Conservation (phyloP, 2,888 invertebrate genomes). For the Beris morrisii region DNA sequence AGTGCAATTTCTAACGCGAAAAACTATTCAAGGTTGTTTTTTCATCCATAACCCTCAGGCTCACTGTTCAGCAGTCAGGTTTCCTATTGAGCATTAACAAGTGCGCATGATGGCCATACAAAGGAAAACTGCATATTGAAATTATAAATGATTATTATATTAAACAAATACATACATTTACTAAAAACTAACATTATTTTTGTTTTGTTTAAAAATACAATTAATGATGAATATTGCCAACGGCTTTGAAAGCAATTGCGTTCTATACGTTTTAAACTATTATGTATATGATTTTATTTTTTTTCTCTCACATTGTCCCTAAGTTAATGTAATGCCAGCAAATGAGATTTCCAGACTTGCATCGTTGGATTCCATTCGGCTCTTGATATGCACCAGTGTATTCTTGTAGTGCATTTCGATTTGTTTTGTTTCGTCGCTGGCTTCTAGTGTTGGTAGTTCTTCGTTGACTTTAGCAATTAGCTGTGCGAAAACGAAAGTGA, state of each 20-base stretch:
- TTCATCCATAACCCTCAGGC: too few relatives aligned
- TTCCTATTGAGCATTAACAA: too few relatives aligned
- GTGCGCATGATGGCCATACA: too few relatives aligned
- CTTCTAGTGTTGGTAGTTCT: conserved; percentile 90
- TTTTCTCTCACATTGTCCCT: conserved; percentile 16
- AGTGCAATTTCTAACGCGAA: too few relatives aligned
- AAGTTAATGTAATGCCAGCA: conserved; percentile 55
- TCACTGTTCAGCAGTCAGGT: too few relatives aligned
- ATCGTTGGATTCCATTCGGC: conserved; percentile 59
- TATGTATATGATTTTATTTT: background rate
- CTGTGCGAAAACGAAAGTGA: conserved; percentile 56
- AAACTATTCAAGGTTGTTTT: too few relatives aligned
- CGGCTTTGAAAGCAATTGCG: conserved; percentile 30
- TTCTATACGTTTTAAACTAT: conserved; percentile 30
- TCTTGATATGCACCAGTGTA: conserved; percentile 79
- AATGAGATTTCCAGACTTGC: conserved; percentile 54
- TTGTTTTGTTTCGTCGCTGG: conserved; percentile 94
- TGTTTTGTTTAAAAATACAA: conserved; percentile 17
- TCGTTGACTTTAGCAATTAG: conserved; percentile 91
- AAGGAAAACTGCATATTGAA: background rate
- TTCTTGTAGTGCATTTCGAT: conserved; percentile 94
- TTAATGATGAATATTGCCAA: conserved; percentile 32
- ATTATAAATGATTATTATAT: conserved; percentile 32
- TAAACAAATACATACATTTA: conserved; percentile 33
- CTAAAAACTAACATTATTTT: conserved; percentile 10